Evolutionary conservation across 2,888 invertebrate species (phyloP), one percentile per base, ranked within the genome.

Genomic region (Apamea epomidion): DNA sequence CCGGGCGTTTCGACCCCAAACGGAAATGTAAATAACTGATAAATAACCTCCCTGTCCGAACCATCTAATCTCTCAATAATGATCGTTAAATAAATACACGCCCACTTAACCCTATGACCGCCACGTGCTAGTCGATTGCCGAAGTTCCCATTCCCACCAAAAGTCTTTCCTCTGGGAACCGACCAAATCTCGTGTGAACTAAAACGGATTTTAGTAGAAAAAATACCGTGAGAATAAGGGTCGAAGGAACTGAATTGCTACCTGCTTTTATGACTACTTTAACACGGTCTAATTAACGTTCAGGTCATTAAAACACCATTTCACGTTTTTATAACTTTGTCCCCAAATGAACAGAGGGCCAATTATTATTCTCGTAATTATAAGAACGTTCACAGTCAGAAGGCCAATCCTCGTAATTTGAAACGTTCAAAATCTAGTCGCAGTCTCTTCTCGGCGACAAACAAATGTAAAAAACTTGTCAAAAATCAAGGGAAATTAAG

Each of bases 141-240:
- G 51, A 65, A 70, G 70, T 90, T 89, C 89, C 82, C 89, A 89
- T 78, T 76, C 76, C 79, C 65, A 71, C 78, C 16, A 85, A 65
- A 73, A 77, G 18, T 65, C 51, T 82, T 85, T 85, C 85, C 83
- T 45, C 21, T 85, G 89, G 72, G 89, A 89, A 90, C 82, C 45
- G 10, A 78, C 80, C 14, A 80, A 74, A 73, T 84, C 83, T 82
- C 89, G 77, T 83, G 90, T 83, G 89, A 89, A 90, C 85, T 51
- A 71, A 76, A 80, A 82, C 64, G 45, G 51, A 80, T 80, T 81
- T 74, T 42, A 72, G 37, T 80, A 77, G 14, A 79, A 83, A 87
- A 78, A 80, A 74, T 51, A n/a, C 42, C 77, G 85, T 87, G 89
- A 70, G 83, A 89, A 89, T 64, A 32, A 77, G 62, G 79, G 80